Base-by-base conservation (phyloP, 1,140 invertebrate genomes). In the Parasteatoda tepidariorum region DNA sequence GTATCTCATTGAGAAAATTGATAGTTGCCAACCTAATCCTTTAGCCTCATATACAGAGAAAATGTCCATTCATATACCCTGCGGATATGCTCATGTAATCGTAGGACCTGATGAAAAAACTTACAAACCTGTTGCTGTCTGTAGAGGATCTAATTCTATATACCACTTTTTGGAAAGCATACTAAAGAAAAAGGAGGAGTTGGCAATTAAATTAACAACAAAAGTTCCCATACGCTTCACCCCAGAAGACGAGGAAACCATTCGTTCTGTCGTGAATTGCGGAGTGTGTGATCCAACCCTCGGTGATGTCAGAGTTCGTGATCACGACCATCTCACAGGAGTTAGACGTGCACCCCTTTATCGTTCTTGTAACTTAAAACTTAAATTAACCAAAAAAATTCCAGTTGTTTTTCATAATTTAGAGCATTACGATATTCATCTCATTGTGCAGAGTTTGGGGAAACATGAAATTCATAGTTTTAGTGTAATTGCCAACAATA, bases 371-470 rank as follows among this genome's bases (percentile, higher is more conserved):
- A 54, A 73, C 26, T 28, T 73, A 6, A 73, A 73, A n/a, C 31
- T 54, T 28, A 22, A 28, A 57, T 6, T 57, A 15, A 31, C 18
- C 9, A 73, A 73, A 57, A 3, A 18, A 3, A 55, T 73, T 26
- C 70, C 70, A 11, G 41, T 73, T 22, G 4, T 73, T 5, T 57
- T 73, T 26, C 70, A 73, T 55, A 73, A 73, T 33, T 22, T 73
- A 13, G 13, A 30, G 11, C 26, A 34, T 9, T 66, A 28, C 30
- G 62, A 66, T 5, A 26, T 4, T 18, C 62, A 66, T 24, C 7
- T 66, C 5, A 66, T 66, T 31, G 30, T 66, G 62, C 9, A 66
- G 62, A 28, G 24, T 18, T 18, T 66, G 28, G 62, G 62, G 31
- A 30, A 31, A 7, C 7, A 26, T 6, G n/a, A 66, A 34, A n/a